These are phyloP conservation scores for Dasypogon diadema DNA, from an alignment of 2,888 invertebrate species.

Conservation along the genomic window DNA sequence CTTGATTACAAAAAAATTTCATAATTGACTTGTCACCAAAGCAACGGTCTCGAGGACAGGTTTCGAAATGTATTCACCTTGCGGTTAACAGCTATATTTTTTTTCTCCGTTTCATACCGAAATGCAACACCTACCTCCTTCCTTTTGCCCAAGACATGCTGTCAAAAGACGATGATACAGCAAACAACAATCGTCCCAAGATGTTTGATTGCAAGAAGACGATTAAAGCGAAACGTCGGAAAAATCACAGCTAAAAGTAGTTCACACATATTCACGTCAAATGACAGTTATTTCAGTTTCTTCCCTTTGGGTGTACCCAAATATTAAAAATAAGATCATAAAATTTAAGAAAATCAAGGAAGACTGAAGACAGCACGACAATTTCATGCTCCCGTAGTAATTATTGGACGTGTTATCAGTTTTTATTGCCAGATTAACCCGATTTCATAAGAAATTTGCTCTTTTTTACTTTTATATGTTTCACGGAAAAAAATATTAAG, in stretches of 20 bases:
- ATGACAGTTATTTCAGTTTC: conserved; percentile 34
- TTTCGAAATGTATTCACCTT: conserved; percentile 24
- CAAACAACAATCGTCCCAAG: background rate
- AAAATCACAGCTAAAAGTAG: conserved; percentile 38
- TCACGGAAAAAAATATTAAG: conserved; percentile 7
- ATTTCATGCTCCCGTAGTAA: conserved; percentile 3
- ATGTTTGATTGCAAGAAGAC: conserved; percentile 3
- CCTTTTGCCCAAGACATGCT: background rate
- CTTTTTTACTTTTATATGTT: conserved; percentile 20
- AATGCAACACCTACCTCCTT: conserved; percentile 29
- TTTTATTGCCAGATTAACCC: conserved; percentile 44
- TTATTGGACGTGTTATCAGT: conserved; percentile 35
- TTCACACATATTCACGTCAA: conserved; percentile 28
- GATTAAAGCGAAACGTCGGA: background rate
- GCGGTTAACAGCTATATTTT: conserved; percentile 14
- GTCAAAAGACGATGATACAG: conserved; percentile 5
- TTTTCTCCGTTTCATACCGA: conserved; percentile 16
- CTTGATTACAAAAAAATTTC: conserved; percentile 28
- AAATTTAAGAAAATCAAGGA: conserved; percentile 11
- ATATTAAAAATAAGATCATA: conserved; percentile 18
- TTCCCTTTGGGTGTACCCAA: conserved; percentile 4
- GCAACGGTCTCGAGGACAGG: conserved; percentile 39
- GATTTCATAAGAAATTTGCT: conserved; percentile 39
- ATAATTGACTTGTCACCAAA: conserved; percentile 37
- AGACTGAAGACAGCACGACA: conserved; percentile 28